phyloP scores from a whole-genome alignment of 2,888 invertebrate species.

The Xestia c-nigrum region DNA sequence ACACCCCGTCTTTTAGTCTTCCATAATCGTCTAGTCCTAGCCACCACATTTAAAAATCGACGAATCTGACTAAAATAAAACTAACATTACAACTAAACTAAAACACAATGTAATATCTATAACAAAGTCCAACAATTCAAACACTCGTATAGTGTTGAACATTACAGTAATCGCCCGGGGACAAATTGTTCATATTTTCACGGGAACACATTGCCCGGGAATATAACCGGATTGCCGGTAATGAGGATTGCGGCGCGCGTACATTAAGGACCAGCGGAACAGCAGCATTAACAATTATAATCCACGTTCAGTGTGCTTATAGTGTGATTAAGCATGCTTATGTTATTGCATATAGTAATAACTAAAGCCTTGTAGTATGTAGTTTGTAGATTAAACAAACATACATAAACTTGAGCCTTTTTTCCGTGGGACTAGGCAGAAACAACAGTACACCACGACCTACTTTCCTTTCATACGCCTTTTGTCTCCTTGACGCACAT shows the following conservation, averaged over 20 bases:
- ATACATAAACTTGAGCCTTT: not conserved
- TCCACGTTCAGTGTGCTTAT: constrained; percentile 46
- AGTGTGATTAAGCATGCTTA: constrained; percentile 57
- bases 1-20: not conserved
- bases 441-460: not conserved
- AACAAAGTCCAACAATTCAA: constrained; percentile 20
- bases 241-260: constrained; percentile 67
- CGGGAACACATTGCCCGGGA: constrained; percentile 54
- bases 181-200: constrained; percentile 64
- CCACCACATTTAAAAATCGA: not conserved
- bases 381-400: constrained; percentile 5
- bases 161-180: constrained; percentile 50
- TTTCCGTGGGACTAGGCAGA: not conserved
- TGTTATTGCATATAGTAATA: constrained; percentile 43
- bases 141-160: constrained; percentile 35
- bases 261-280: constrained; percentile 61
- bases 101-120: constrained; percentile 6
- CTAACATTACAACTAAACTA: constrained; percentile 2
- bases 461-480: not conserved
- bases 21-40: not conserved
- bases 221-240: constrained; percentile 64
- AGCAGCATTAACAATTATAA: constrained; percentile 61
- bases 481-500: too few relatives aligned
- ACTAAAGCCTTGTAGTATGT: constrained; percentile 33
- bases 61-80: not conserved